phyloP scores from a whole-genome alignment of 2,888 invertebrate species.

The Vannuccia rotundouncinata region DNA sequence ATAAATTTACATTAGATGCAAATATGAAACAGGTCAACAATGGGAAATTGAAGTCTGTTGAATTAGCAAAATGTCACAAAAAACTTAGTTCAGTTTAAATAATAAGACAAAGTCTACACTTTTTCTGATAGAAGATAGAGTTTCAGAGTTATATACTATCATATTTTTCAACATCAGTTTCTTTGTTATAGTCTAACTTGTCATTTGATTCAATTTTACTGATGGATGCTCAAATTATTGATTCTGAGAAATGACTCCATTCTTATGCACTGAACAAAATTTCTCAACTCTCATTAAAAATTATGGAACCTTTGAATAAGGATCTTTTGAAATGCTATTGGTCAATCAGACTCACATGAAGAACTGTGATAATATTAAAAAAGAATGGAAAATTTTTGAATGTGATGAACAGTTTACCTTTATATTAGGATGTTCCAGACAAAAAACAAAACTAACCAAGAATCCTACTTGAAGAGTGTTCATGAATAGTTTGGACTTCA shows the following conservation, averaged over 20 bases:
- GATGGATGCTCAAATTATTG: neutral
- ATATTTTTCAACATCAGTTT: neutral
- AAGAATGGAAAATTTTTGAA: neutral
- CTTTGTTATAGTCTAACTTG: neutral
- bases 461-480: conserved; percentile 1
- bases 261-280: neutral
- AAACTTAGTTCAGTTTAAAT: neutral
- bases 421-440: neutral
- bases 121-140: too few relatives aligned
- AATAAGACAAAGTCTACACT: neutral
- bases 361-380: neutral
- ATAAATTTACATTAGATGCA: neutral
- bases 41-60: neutral
- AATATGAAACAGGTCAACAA: neutral
- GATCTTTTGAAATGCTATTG: neutral
- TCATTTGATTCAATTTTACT: neutral
- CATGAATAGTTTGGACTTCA: neutral
- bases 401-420: neutral
- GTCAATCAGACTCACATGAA: neutral
- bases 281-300: too few relatives aligned
- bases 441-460: neutral
- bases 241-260: neutral
- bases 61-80: neutral
- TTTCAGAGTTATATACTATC: neutral
- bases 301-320: neutral